A percentile compares a stretch with the other conserved stretches of the same genome.
Conservation (phyloP, 2,113 vertebrate species). For the Asarcornis scutulata region DNA sequence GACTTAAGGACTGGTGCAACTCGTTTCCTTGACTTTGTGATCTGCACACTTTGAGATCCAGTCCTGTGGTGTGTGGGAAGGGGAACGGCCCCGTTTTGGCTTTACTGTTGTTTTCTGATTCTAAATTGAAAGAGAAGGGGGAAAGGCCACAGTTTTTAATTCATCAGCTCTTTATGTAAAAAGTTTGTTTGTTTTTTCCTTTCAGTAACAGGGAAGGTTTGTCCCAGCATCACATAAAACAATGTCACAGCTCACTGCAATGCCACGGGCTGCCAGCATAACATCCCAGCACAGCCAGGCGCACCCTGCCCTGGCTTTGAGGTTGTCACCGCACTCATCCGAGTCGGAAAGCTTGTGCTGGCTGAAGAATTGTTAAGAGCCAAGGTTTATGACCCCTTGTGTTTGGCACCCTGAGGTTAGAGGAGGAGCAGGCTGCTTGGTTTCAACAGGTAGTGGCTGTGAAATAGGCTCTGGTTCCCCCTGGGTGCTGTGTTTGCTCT, state of each 20-base stretch:
- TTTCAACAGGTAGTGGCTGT: background rate
- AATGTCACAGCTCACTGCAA: background rate
- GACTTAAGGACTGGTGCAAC: background rate
- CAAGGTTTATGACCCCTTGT: background rate
- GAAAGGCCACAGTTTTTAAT: background rate
- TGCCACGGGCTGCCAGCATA: background rate
- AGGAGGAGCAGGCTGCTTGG: background rate
- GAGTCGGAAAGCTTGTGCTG: background rate
- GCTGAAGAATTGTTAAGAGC: background rate
- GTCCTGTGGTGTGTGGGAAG: background rate
- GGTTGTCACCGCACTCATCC: fast-evolving
- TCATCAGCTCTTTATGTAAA: background rate
- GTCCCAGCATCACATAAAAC: background rate
- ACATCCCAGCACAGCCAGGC: background rate
- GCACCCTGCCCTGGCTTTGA: background rate
- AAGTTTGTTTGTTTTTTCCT: background rate
- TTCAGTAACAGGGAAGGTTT: background rate
- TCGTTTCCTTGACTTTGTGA: background rate
- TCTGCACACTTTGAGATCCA: fast-evolving
- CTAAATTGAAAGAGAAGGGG: background rate
- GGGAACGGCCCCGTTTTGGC: background rate
- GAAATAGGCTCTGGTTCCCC: background rate
- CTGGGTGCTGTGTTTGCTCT: fast-evolving
- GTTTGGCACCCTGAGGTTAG: background rate
- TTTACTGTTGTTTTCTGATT: background rate